Evolutionary conservation across 35 echinoderm and acorn worm species (phyloP), one percentile per base, ranked within the genome.

Genomic region (Lytechinus pictus): DNA sequence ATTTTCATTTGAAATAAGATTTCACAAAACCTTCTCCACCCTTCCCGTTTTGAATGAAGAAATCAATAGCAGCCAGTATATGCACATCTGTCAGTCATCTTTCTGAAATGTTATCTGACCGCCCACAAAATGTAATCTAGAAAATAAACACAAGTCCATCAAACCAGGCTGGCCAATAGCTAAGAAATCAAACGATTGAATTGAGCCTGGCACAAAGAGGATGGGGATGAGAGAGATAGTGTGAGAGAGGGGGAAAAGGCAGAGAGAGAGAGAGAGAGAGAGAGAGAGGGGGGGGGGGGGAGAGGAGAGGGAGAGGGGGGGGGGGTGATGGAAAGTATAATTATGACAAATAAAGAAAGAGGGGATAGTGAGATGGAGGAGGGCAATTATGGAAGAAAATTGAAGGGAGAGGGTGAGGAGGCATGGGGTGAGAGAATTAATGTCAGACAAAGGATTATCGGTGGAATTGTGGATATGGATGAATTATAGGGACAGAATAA

Each of bases 101-200:
- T 44, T 52, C 27, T 24, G 27, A 90, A 44, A 90, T 14, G 16
- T 90, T 90, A 90, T 88, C 88, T 90, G 52, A 52, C 88, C 29
- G 52, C 16, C 28, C 10, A 90, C 29, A 90, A 90, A 6, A 90
- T 54, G 52, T 90, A 90, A 90, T 90, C 88, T 90, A 54, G 88
- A 90, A 90, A 90, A 90, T 54, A 90, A 90, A 90, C 88, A 90
- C 9, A 21, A 90, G 88, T 44, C 28, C 88, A 79, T 79, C 66
- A 79, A 79, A n/a, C 66, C 66, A 4, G 66, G 66, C 66, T 79
- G 66, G 66, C n/a, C 66, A 24, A 79, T 79, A 79, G 66, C 66
- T 79, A 24, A 79, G 66, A 24, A 79, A n/a, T 79, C 5, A 79
- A 13, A 21, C 14, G 19, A 24, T 79, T 79, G 21, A 24, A 79